Evolutionary conservation across 2,797 vertebrate genomes (phyloP), one percentile per base, ranked within the genome.

Genomic region (Anguilla obscura): DNA sequence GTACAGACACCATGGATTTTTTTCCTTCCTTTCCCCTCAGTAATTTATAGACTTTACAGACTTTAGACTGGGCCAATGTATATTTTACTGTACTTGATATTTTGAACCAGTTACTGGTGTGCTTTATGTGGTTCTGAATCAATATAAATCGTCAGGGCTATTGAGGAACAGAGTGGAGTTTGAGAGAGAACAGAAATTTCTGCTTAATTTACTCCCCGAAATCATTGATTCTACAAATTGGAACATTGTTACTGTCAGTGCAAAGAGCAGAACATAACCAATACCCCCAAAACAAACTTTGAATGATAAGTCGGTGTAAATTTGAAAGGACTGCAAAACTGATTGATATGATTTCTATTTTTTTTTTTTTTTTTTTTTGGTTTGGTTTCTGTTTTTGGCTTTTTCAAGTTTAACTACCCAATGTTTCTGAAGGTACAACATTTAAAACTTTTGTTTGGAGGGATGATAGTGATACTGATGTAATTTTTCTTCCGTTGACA

Each of bases 381-480:
- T 66, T 14, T 54, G 86, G 85, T 85, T 88, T 85, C 93, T 92
- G 93, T 93, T 95, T 89, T 40, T 90, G 94, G 91, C 92, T 94
- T 93, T 89, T 27, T 27, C 63, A 24, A 27, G 24, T 66, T 66
- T 93, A 89, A 88, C 91, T 85, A 91, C 92, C 91, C 88, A 89
- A 91, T 87, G 86, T 85, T 88, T 45, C 71, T 86, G 76, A 87
- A 90, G 82, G 86, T 92, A 85, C 54, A 89, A 92, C 93, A 94
- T 95, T 27, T 69, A 8, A 69, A 27, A 69, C 63, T 69, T 96
- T 94, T 93, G 45, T 79, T 79, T 36, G 92, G 94, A 96, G 95
- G 96, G 96, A 94, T 95, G 89, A 91, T 89, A 90, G 95, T 96
- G 96, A 95, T 96, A 96, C 95, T 96, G 94, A 95, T 94, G 95